Base-by-base conservation (phyloP, 2,113 vertebrate genomes). In the Nesogale talazaci region DNA sequence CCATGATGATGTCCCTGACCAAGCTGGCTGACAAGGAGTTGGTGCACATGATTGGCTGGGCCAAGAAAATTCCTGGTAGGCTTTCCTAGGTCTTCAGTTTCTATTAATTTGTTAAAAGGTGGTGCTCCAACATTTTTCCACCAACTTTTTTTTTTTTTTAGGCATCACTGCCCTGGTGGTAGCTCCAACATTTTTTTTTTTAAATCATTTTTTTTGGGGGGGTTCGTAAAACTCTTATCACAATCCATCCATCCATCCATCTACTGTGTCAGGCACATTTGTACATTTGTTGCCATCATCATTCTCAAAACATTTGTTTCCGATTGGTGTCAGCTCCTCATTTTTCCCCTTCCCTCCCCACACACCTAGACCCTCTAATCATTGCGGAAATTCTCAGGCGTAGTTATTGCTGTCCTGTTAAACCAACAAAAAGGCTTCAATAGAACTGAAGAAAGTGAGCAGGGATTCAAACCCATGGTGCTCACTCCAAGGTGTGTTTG, bases 1-100 rank as follows among this genome's bases (percentile, higher is more conserved):
- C 99, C 97, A 99, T 99, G 98, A 99, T 99, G 99, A 99, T 99
- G 99, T 99, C 99, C 31, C 97, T 99, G 94, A 99, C 99, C 70
- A 99, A 98, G 97, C 99, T 99, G 92, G 99, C 99, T 0, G 99
- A 99, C 98, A 99, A 99, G 90, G 99, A 99, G 36, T 96, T 99
- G 90, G 99, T 99, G 65, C 98, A 99, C 82, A 99, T 99, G 99
- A 99, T 99, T 82, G 98, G 98, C 83, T 99, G 99, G 99, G 99
- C 99, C 72, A 99, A 99, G 96, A 99, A 99, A 96, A 99, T 99
- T 72, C 99, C 99, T 0, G 99, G 99, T 98, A 97, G 95, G 96
- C 69, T 57, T 40, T 79, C 93, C n/a, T 8, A 0, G 31, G 5
- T 82, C 31, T 34, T 1, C 57, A 38, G 34, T 3, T 86, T 0